phyloP scores from a whole-genome alignment of 2,113 vertebrate species.

The Tympanuchus pallidicinctus region DNA sequence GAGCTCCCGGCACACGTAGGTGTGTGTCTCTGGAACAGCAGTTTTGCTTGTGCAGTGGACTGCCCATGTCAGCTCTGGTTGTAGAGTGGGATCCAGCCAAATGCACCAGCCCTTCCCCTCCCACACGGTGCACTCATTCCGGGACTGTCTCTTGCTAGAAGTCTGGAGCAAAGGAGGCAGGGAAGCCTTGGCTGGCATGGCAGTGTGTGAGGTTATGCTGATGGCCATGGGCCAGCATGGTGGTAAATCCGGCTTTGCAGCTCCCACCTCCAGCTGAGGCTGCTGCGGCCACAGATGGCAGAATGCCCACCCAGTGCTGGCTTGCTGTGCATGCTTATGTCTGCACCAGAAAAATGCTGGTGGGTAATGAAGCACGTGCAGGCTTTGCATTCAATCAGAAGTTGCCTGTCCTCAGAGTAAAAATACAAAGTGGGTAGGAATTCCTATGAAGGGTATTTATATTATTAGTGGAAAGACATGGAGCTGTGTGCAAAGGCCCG shows the following conservation, averaged over 20 bases:
- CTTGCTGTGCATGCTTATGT: background rate
- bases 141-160: background rate
- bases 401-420: background rate
- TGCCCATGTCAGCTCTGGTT: background rate
- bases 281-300: background rate
- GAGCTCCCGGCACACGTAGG: background rate
- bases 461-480: background rate
- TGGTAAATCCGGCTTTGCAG: slow-evolving; percentile 43
- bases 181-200: background rate
- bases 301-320: background rate
- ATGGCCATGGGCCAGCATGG: slow-evolving; percentile 36
- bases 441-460: background rate
- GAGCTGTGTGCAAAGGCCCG: background rate
- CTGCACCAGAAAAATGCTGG: background rate
- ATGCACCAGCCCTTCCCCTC: background rate
- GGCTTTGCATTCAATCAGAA: background rate
- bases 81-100: background rate
- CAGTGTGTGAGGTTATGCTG: background rate
- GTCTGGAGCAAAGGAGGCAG: background rate
- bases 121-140: background rate
- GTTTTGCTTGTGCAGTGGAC: rapidly evolving
- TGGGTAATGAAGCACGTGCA: background rate
- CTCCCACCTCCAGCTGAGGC: background rate
- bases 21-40: background rate
- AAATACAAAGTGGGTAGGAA: background rate